Conservation (phyloP, 2,797 vertebrate genomes). For the Ficedula albicollis region DNA sequence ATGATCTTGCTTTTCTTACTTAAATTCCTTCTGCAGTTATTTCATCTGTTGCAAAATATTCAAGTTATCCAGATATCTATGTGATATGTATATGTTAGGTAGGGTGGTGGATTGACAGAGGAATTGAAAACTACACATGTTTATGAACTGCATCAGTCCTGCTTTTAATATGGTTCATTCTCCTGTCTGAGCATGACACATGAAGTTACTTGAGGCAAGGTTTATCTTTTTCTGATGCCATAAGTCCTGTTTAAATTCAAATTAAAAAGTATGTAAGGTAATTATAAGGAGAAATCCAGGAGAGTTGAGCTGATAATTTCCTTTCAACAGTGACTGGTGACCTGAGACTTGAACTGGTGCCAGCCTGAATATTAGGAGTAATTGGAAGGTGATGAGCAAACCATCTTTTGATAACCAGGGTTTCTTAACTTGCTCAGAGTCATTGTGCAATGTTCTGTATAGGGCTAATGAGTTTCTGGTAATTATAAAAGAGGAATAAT, state of each 20-base stretch:
- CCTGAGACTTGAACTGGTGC: not conserved
- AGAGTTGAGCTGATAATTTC: not conserved
- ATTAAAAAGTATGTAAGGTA: not conserved
- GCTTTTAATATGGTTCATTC: not conserved
- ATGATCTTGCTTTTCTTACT: not conserved
- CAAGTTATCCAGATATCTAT: not conserved
- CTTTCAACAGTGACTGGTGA: not conserved
- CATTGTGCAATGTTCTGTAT: not conserved
- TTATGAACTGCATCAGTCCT: not conserved
- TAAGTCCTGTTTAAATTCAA: not conserved
- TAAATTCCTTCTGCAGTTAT: not conserved
- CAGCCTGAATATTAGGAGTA: not conserved
- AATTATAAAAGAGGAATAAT: not conserved
- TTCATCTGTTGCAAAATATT: not conserved
- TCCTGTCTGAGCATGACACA: not conserved
- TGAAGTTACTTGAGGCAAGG: not conserved
- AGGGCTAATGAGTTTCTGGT: not conserved
- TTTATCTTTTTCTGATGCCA: not conserved
- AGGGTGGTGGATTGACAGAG: not conserved
- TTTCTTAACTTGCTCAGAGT: not conserved
- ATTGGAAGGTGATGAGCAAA: constrained; percentile 8
- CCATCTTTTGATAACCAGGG: not conserved
- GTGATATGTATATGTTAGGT: not conserved
- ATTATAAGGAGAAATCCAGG: not conserved
- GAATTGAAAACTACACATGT: not conserved